Percentiles rank a stretch among this genome's conserved stretches.
Conservation (phyloP, 2,113 vertebrate species). For the Eleginops maclovinus region DNA sequence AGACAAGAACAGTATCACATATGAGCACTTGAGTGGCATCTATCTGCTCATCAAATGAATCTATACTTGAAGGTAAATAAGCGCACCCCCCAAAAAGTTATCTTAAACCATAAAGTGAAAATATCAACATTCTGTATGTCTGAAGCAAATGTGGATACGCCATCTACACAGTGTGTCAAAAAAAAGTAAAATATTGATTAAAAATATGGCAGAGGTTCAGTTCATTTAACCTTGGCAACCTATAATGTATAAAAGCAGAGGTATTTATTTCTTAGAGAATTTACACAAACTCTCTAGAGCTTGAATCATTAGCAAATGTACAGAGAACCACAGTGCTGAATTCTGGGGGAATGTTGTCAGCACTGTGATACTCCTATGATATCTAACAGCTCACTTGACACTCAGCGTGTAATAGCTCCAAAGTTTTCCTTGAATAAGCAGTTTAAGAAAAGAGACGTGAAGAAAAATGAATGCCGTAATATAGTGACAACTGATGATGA, state of each 20-base stretch:
- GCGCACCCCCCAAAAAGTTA: neutral
- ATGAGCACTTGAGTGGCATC: neutral
- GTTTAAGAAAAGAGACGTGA: conserved; percentile 4
- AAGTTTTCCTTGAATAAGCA: conserved; percentile 1
- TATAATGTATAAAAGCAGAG: neutral
- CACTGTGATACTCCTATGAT: conserved; percentile 11
- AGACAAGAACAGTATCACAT: no score
- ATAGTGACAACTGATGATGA: conserved; percentile 39
- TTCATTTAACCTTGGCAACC: neutral
- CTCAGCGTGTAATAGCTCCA: conserved; percentile 9
- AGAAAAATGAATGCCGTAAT: conserved; percentile 21
- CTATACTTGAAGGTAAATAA: neutral
- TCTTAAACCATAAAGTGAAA: neutral
- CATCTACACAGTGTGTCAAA: neutral
- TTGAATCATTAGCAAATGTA: neutral
- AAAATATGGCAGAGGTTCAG: neutral
- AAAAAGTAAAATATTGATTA: neutral
- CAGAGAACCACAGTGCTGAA: no score
- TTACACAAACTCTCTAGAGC: neutral
- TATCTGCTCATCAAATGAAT: neutral
- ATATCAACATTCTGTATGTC: neutral
- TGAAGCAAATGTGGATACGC: neutral
- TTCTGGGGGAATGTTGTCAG: conserved; percentile 25
- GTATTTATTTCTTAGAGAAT: neutral
- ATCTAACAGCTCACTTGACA: conserved; percentile 32